Conservation (phyloP, 2,797 vertebrate species). For the Poecilia velifera region DNA sequence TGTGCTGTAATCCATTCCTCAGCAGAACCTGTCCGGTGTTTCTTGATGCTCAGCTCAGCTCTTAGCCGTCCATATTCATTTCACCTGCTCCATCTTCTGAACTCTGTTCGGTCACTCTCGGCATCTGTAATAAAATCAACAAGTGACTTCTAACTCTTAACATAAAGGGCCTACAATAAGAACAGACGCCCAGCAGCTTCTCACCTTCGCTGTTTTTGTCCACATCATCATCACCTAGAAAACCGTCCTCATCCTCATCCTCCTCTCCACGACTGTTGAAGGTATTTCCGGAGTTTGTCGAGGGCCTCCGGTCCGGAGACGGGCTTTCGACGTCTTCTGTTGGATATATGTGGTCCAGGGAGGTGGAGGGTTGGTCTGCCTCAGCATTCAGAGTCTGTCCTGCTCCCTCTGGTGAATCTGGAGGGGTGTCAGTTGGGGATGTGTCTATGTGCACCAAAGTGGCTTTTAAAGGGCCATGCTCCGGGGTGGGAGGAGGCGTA, state of each 20-base stretch:
- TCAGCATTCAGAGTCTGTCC: slow-evolving; percentile 18
- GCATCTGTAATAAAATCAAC: slow-evolving; percentile 32
- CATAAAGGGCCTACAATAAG: slow-evolving; percentile 69
- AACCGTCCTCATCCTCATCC: slow-evolving; percentile 31
- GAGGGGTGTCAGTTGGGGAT: slow-evolving; percentile 43
- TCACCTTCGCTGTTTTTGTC: slow-evolving; percentile 55
- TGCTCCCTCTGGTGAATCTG: slow-evolving; percentile 21
- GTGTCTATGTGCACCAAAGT: slow-evolving; percentile 53
- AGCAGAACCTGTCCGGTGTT: slow-evolving; percentile 17
- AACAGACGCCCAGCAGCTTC: slow-evolving; percentile 65
- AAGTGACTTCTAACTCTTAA: slow-evolving; percentile 62
- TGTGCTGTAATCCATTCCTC: slow-evolving; percentile 9
- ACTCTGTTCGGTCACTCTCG: slow-evolving; percentile 12
- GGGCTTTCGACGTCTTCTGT: background rate
- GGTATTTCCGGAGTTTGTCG: slow-evolving; percentile 26
- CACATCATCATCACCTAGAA: slow-evolving; percentile 55
- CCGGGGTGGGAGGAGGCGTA: slow-evolving; percentile 51
- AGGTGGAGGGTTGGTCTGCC: slow-evolving; percentile 54
- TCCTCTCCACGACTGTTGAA: background rate
- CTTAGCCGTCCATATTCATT: slow-evolving; percentile 24
- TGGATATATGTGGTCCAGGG: slow-evolving; percentile 51
- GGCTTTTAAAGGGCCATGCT: slow-evolving; percentile 50
- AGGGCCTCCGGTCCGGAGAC: slow-evolving; percentile 28
- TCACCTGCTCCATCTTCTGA: slow-evolving; percentile 25
- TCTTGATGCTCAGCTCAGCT: slow-evolving; percentile 7